Conservation (phyloP, 35 echinoderm and acorn worm genomes). For the Nesometra sesokonis region DNA sequence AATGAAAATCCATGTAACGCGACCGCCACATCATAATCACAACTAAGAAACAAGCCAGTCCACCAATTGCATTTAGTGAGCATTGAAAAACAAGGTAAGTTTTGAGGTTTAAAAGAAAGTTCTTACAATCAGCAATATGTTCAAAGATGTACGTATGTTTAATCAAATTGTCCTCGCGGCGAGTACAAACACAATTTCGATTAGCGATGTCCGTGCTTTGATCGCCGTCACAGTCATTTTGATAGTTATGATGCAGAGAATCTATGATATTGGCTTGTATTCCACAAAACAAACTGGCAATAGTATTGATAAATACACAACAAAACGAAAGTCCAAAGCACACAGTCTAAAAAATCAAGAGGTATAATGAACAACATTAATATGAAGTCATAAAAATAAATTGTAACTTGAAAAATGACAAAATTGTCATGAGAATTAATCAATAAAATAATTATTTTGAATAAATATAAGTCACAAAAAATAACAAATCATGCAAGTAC, state of each 20-base stretch:
- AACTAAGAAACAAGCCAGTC: constrained; percentile 65
- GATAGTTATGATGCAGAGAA: constrained; percentile 15
- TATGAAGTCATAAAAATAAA: too few species aligned
- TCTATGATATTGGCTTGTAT: constrained; percentile 68
- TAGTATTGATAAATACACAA: constrained; percentile 82
- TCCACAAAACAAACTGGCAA: constrained; percentile 95
- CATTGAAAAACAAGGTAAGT: constrained; percentile 95
- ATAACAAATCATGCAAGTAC: too few species aligned
- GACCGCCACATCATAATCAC: constrained; percentile 89
- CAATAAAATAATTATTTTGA: too few species aligned
- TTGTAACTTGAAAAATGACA: too few species aligned
- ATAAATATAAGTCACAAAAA: too few species aligned
- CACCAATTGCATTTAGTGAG: constrained; percentile 80
- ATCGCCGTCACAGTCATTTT: neutral
- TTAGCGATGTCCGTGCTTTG: constrained; percentile 7
- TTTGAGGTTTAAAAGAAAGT: constrained; percentile 73
- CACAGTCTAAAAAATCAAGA: constrained; percentile 47
- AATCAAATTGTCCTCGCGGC: constrained; percentile 30
- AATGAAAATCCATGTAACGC: constrained; percentile 92
- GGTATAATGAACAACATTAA: too few species aligned
- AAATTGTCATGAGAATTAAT: too few species aligned
- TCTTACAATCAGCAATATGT: constrained; percentile 60
- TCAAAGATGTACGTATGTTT: constrained; percentile 52
- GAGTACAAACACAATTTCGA: constrained; percentile 50
- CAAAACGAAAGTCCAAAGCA: constrained; percentile 77